Percentiles rank a stretch among this genome's conserved stretches.
Evolutionary conservation across 2,113 vertebrate genomes (phyloP).

Genomic region (Misgurnus mizolepis): DNA sequence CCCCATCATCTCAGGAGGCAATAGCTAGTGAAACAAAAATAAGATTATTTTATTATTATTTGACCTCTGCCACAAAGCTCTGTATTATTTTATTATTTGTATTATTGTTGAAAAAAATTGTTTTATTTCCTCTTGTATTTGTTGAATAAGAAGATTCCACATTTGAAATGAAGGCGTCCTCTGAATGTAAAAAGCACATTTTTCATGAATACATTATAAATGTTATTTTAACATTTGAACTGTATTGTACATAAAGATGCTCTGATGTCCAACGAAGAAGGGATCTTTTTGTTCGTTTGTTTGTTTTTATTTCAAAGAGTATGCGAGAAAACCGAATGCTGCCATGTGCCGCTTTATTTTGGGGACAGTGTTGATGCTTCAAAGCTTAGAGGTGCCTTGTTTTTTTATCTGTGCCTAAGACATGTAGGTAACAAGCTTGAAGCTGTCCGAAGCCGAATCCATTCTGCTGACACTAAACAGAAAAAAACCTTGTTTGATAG

Average conservation of each 20-base stretch:
- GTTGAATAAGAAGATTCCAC: slow-evolving; percentile 56
- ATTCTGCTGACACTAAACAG: slow-evolving; percentile 35
- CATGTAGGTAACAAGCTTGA: slow-evolving; percentile 62
- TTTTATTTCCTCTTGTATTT: slow-evolving; percentile 54
- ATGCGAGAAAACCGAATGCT: slow-evolving; percentile 63
- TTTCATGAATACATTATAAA: slow-evolving; percentile 63
- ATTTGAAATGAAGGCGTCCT: slow-evolving; percentile 49
- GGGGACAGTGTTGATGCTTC: slow-evolving; percentile 74
- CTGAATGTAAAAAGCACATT: slow-evolving; percentile 75
- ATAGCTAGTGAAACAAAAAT: slow-evolving; percentile 81
- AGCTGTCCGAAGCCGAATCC: slow-evolving; percentile 58
- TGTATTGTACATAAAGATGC: slow-evolving; percentile 58
- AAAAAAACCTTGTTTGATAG: slow-evolving; percentile 44
- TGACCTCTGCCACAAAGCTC: slow-evolving; percentile 75
- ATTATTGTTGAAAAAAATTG: slow-evolving; percentile 66
- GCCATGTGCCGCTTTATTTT: slow-evolving; percentile 68
- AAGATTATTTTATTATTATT: slow-evolving; percentile 71
- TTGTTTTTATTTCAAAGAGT: slow-evolving; percentile 40
- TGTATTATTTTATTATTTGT: slow-evolving; percentile 69
- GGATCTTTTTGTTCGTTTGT: slow-evolving; percentile 15
- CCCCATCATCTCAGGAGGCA: slow-evolving; percentile 85
- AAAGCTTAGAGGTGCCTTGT: slow-evolving; percentile 80
- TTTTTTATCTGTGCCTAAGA: slow-evolving; percentile 78
- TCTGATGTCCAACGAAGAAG: slow-evolving; percentile 59
- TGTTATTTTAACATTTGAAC: slow-evolving; percentile 62